phyloP scores from a whole-genome alignment of 2,888 invertebrate species.

The Brachypterus glaber region DNA sequence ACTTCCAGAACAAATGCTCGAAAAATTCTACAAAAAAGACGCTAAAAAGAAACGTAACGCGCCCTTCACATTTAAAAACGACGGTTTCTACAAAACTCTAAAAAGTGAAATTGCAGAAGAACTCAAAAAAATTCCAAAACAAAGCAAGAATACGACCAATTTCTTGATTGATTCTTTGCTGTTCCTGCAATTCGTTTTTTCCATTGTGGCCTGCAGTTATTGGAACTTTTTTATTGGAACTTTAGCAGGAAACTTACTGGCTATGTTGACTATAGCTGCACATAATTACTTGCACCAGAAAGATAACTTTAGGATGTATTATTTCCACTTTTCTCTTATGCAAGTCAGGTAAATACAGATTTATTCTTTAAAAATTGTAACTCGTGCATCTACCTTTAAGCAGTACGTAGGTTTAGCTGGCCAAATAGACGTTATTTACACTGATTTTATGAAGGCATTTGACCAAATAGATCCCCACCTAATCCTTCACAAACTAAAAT shows the following conservation, averaged over 20 bases:
- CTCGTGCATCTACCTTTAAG: too few species aligned
- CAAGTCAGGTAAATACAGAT: slow-evolving; percentile 47
- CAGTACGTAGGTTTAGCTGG: too few species aligned
- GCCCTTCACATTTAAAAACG: slow-evolving; percentile 61
- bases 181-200: slow-evolving; percentile 27
- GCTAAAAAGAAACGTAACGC: slow-evolving; percentile 56
- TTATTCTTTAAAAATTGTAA: neutral
- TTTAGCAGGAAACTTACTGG: slow-evolving; percentile 49
- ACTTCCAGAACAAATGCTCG: slow-evolving; percentile 45
- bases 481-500: too few species aligned
- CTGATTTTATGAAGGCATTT: too few species aligned
- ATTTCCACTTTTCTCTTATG: slow-evolving; percentile 60
- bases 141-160: slow-evolving; percentile 32
- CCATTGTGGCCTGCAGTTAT: slow-evolving; percentile 29
- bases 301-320: slow-evolving; percentile 70
- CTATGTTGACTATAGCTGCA: slow-evolving; percentile 50
- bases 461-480: too few species aligned
- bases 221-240: slow-evolving; percentile 39
- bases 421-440: too few species aligned
- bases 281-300: slow-evolving; percentile 72
- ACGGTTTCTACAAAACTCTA: slow-evolving; percentile 66
- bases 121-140: slow-evolving; percentile 46
- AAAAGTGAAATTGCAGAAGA: slow-evolving; percentile 47
- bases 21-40: slow-evolving; percentile 56
- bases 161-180: slow-evolving; percentile 39